These are phyloP conservation scores for Bucorvus abyssinicus DNA, from an alignment of 2,797 vertebrate species.

Conservation along the genomic window DNA sequence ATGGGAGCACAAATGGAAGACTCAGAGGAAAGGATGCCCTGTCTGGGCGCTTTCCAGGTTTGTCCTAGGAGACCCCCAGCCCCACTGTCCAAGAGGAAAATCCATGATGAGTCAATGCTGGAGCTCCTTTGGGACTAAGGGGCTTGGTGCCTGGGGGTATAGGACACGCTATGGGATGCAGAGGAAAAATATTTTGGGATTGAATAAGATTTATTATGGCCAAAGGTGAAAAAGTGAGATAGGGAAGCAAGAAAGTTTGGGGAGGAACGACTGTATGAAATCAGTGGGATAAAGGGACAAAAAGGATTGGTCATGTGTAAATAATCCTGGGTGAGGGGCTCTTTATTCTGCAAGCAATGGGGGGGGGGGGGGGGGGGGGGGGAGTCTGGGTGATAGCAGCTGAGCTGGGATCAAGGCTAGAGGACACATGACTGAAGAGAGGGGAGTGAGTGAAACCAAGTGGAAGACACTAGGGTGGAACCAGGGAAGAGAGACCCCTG, in stretches of 20 bases:
- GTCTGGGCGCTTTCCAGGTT: not conserved
- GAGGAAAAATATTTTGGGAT: not conserved
- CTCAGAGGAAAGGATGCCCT: not conserved
- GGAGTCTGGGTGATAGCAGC: not conserved
- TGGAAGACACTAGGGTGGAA: not conserved
- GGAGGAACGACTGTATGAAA: not conserved
- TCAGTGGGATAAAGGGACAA: rapidly evolving
- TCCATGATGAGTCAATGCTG: not conserved
- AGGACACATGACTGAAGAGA: not conserved
- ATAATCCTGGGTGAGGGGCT: not conserved
- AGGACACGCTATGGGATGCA: not conserved
- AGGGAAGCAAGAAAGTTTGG: not conserved
- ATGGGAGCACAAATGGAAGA: too few species aligned
- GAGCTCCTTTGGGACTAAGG: not conserved
- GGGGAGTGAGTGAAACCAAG: not conserved
- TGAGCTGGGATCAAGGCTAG: not conserved
- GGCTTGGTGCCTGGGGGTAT: rapidly evolving
- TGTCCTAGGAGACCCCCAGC: not conserved
- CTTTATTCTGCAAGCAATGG: not conserved
- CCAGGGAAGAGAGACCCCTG: not conserved
- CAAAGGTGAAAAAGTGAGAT: not conserved
- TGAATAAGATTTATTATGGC: not conserved
- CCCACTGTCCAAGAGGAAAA: not conserved
- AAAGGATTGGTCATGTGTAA: not conserved
- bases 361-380: too few species aligned